Percentiles rank a stretch among this genome's conserved stretches.
phyloP scores from a whole-genome alignment of 2,113 vertebrate genomes.

The Lasiurus cinereus region DNA sequence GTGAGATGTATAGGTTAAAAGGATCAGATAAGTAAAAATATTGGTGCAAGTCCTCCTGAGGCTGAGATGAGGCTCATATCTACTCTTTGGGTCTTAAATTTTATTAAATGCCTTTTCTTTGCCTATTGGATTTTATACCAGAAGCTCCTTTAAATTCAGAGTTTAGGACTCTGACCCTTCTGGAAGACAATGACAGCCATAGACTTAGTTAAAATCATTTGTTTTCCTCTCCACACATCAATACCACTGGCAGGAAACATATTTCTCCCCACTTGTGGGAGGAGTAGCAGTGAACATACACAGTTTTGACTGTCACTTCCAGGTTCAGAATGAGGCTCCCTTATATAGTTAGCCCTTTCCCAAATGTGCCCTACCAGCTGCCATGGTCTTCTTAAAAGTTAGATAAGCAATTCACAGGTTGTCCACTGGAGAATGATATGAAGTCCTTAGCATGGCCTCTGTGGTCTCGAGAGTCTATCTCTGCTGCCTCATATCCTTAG shows the following conservation, averaged over 20 bases:
- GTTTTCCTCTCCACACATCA: neutral
- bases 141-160: neutral
- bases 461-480: neutral
- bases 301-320: neutral
- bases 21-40: neutral
- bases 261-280: neutral
- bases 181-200: neutral
- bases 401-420: neutral
- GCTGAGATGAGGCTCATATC: neutral
- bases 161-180: slow-evolving; percentile 6
- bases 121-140: neutral
- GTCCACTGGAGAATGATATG: neutral
- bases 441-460: neutral
- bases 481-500: neutral
- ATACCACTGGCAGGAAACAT: neutral
- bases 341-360: neutral
- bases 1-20: neutral
- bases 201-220: neutral
- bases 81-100: slow-evolving; percentile 14
- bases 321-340: neutral
- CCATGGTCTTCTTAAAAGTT: neutral
- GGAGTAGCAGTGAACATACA: neutral
- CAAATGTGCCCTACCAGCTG: neutral
- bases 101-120: slow-evolving; percentile 22
- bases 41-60: neutral